Percentiles rank a stretch among this genome's conserved stretches.
These are phyloP conservation scores for Anolis sagrei DNA, from an alignment of 2,113 vertebrate genomes.

Conservation along the genomic window DNA sequence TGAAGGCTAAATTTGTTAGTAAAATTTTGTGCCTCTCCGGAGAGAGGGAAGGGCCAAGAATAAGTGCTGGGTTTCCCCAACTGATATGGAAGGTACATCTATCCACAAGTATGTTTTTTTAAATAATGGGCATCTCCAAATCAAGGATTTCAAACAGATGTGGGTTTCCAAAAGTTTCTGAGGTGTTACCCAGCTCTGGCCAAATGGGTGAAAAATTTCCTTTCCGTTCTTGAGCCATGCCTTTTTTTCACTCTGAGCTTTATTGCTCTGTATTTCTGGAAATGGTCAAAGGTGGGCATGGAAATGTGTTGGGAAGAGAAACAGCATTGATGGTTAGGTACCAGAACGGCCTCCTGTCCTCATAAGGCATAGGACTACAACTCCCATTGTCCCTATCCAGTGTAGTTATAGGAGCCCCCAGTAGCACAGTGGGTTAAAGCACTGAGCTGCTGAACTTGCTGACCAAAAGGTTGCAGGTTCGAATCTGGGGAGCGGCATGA, in stretches of 20 bases:
- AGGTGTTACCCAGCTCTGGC: neutral
- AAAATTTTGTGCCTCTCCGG: neutral
- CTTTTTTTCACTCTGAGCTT: neutral
- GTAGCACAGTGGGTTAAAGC: no score
- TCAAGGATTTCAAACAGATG: neutral
- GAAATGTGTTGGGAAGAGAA: no score
- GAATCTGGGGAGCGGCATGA: no score
- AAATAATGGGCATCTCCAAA: neutral
- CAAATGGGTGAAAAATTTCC: neutral
- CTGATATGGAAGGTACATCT: neutral
- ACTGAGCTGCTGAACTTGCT: no score
- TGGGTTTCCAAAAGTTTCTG: neutral
- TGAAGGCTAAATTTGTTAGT: neutral
- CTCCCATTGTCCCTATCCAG: neutral
- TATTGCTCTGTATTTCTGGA: neutral
- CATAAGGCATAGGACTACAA: neutral
- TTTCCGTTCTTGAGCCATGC: neutral
- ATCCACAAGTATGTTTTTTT: neutral
- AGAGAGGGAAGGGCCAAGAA: neutral
- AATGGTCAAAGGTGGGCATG: neutral
- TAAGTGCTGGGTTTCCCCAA: neutral
- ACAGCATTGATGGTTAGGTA: no score
- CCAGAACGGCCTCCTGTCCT: no score
- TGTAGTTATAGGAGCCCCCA: no score
- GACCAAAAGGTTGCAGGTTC: no score